A percentile compares a stretch with the other conserved stretches of the same genome.
Evolutionary conservation across 2,797 vertebrate genomes (phyloP).

Genomic region (Spinus olivaceus): DNA sequence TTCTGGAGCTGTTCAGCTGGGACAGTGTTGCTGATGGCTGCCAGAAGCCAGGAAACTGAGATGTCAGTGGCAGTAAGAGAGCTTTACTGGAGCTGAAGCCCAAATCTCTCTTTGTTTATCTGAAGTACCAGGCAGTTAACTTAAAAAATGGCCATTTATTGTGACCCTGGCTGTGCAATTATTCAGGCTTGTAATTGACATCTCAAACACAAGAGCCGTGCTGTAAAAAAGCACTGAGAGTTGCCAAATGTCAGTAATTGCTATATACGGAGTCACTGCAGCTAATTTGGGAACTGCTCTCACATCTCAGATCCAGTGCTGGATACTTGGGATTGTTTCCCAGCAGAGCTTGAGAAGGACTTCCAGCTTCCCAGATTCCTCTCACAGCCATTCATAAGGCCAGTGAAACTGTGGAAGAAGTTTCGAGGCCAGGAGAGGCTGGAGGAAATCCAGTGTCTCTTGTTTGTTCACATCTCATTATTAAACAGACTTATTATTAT

Average conservation of each 20-base stretch:
- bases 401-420: neutral
- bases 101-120: neutral
- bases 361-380: neutral
- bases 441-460: neutral
- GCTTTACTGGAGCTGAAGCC: neutral
- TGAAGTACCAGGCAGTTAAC: neutral
- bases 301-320: neutral
- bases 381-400: neutral
- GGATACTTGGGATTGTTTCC: neutral
- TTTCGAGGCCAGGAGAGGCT: neutral
- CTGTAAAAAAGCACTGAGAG: neutral
- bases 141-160: neutral
- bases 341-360: neutral
- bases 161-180: neutral
- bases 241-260: neutral
- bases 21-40: neutral
- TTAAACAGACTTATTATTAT: neutral
- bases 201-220: neutral
- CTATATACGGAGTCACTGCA: neutral
- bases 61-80: neutral
- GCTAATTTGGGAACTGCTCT: neutral
- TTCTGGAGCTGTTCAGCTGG: neutral
- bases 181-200: neutral
- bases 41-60: neutral
- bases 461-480: neutral